phyloP scores from a whole-genome alignment of 1,140 invertebrate genomes.

The Marisa cornuarietis region DNA sequence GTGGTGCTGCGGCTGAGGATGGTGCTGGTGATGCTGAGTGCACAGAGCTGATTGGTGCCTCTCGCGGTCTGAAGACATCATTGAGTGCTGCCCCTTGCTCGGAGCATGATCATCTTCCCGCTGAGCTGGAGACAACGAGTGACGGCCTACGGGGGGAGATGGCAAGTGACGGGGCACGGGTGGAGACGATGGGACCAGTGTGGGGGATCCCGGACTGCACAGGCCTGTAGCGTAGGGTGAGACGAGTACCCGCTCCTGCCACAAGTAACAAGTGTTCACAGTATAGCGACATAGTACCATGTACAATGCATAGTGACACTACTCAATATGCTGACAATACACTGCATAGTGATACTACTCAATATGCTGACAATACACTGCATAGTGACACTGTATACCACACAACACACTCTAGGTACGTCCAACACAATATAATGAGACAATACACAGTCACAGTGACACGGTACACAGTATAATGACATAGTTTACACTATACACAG shows the following conservation, averaged over 20 bases:
- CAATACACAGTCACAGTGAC: not conserved
- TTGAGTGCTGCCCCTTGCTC: no score
- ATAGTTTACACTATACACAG: no score
- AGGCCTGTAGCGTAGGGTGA: constrained; percentile 22
- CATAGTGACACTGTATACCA: no score
- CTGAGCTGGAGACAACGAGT: no score
- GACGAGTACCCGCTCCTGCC: constrained; percentile 9
- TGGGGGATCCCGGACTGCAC: constrained; percentile 4
- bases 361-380: not conserved
- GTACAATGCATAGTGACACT: not conserved
- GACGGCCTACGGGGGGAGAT: not conserved
- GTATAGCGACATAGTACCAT: not conserved
- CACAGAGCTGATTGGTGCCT: no score
- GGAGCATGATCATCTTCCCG: no score
- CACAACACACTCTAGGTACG: no score
- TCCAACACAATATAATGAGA: no score
- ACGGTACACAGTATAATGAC: not conserved
- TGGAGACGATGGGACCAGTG: not conserved
- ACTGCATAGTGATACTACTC: not conserved
- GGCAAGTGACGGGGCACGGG: not conserved
- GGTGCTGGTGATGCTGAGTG: constrained; percentile 4
- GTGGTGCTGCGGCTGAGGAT: not conserved
- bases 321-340: no score
- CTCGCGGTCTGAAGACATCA: no score
- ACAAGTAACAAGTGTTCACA: no score